These are phyloP conservation scores for Xanthia icteritia DNA, from an alignment of 2,888 invertebrate species.

Conservation along the genomic window DNA sequence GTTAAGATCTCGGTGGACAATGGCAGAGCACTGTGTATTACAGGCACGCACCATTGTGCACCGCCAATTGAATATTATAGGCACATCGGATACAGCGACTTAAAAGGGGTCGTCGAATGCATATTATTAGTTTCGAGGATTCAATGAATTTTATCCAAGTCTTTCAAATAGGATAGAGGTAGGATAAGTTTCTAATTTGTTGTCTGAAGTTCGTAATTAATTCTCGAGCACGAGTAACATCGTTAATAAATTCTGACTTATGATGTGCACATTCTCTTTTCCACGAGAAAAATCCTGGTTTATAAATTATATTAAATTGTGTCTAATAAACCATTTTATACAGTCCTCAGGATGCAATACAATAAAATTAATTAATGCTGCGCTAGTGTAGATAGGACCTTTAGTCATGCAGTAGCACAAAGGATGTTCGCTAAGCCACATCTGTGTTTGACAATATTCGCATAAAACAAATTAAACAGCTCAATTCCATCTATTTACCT, in stretches of 20 bases:
- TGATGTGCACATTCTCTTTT: not conserved
- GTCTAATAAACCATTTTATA: not conserved
- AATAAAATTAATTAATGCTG: not conserved
- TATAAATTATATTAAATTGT: no score
- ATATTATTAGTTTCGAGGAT: conserved; percentile 14
- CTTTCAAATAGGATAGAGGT: not conserved
- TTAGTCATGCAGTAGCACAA: not conserved
- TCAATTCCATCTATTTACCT: not conserved
- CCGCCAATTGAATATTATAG: conserved; percentile 36
- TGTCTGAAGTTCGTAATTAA: not conserved
- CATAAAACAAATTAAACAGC: not conserved
- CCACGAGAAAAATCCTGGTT: not conserved
- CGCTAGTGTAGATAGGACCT: not conserved
- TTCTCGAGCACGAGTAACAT: not conserved
- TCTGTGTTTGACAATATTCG: not conserved
- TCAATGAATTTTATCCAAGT: conserved; percentile 8
- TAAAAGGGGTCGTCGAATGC: conserved; percentile 28
- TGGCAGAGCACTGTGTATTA: conserved; percentile 14
- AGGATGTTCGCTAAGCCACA: not conserved
- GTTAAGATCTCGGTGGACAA: conserved; percentile 20
- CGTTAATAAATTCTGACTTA: not conserved
- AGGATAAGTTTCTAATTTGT: not conserved
- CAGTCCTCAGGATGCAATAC: not conserved
- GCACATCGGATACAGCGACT: conserved; percentile 34
- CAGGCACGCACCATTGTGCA: conserved; percentile 33